A percentile compares a stretch with the other conserved stretches of the same genome.
phyloP scores from a whole-genome alignment of 2,113 vertebrate genomes.

The Grammomys dolichurus region DNA sequence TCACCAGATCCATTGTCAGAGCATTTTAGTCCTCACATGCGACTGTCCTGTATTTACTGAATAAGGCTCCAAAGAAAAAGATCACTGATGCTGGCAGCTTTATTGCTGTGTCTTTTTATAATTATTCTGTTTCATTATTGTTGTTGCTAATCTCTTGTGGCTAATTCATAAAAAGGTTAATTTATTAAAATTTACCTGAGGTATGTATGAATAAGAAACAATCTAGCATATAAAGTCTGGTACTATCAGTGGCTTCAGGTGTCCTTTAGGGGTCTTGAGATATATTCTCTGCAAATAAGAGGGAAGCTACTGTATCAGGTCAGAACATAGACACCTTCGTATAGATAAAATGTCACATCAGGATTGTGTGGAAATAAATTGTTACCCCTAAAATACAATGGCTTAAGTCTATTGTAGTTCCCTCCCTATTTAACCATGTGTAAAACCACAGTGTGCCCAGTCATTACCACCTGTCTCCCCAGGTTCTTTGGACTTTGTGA shows the following conservation, averaged over 20 bases:
- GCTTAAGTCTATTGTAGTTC: background rate
- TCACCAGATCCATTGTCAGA: background rate
- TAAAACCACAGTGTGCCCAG: background rate
- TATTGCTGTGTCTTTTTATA: background rate
- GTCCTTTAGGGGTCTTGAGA: background rate
- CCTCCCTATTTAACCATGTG: background rate
- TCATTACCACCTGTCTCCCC: background rate
- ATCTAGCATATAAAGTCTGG: background rate
- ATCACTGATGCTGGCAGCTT: background rate
- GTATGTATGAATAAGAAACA: background rate
- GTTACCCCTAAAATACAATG: background rate
- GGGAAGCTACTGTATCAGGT: background rate
- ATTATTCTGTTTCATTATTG: background rate
- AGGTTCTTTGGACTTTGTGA: background rate
- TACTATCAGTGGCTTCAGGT: background rate
- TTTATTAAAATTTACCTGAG: background rate
- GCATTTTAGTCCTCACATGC: background rate
- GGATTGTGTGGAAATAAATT: background rate
- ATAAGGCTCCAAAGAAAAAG: background rate
- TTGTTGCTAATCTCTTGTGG: background rate
- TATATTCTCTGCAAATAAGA: background rate
- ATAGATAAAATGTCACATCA: background rate
- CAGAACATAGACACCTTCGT: background rate
- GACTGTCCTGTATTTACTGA: background rate
- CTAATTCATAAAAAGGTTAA: background rate